Evolutionary conservation across 2,888 invertebrate genomes (phyloP), one percentile per base, ranked within the genome.

Genomic region (Microdon myrmicae): DNA sequence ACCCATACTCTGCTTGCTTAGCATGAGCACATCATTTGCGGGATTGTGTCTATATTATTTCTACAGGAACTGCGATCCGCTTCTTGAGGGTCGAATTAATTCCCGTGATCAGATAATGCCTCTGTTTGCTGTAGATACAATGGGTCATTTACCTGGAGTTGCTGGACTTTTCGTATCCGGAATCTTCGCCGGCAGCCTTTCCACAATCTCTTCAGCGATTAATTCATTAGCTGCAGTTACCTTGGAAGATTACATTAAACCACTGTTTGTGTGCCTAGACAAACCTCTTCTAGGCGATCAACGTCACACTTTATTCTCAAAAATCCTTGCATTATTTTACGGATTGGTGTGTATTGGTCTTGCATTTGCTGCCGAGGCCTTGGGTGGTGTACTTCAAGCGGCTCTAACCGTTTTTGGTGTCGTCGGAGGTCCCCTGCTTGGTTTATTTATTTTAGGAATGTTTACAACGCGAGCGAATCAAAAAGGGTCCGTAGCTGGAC

Each of bases 201-300:
- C 95, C 31, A 94, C 95, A 0, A 89, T 96, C 55, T 96, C 95
- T 0, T 94, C 96, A 0, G 88, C 94, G 1, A 85, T 96, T 55
- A 96, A 95, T 73, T 92, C 95, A 1, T 82, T 96, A 34, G 89
- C 96, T 0, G 95, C 96, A 0, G 92, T 96, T 8, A 91, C 94
- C 0, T 81, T 95, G 31, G 90, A 93, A 72, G 96, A 96, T 79
- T 93, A 95, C 68, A 80, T 94, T 2, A 87, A 86, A 77, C 83
- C 83, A 0, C 25, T 82, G 17, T 75, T 82, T 45, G 67, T 58
- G 16, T 67, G 67, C 26, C 70, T 81, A 1, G 76, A 74, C 19
- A 78, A 78, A 10, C 73, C 68, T 19, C 75, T 77, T 2, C 69
- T 83, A 12, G 68, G 74, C 3, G 82, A 82, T 48, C 72, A 71